Base-by-base conservation (phyloP, 2,888 invertebrate species). In the Cosmorhoe ocellata region DNA sequence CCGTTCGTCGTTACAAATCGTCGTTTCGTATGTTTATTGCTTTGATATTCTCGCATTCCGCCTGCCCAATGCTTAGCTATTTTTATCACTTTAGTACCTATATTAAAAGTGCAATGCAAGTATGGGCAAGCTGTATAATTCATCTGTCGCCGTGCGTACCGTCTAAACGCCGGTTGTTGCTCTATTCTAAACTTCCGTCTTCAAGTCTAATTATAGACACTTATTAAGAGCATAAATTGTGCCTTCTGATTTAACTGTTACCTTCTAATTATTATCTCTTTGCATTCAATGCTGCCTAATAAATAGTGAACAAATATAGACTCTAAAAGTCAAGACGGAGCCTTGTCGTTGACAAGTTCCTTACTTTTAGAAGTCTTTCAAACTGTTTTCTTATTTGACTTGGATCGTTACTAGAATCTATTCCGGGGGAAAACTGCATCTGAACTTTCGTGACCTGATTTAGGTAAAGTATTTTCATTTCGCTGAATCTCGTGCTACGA, bases 1-100 rank as follows among this genome's bases (percentile, higher is more conserved):
- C 80, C 79, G 75, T 67, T 71, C 70, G 69, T 71, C 68, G 72
- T 78, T 73, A 75, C 69, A 71, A 65, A 59, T 65, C 67, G 66
- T 55, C 66, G 68, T 55, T 59, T 54, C 54, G 59, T 58, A 58
- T 56, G 74, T 79, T 74, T 81, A 74, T 67, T 71, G 69, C 69
- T 69, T 71, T 66, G 70, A 75, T 71, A 69, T 75, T 76, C 76
- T 77, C 56, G 51, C 71, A 76, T 75, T 70, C 71, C 72, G 60
- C 61, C 65, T 64, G 66, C 68, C 67, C 68, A 67, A 69, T 69
- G 66, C 65, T 66, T 66, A 67, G 69, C 73, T 75, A 77, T 77
- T 77, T 81, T 77, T 70, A 74, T 59, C 62, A 61, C 59, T 61
- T 12, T 22, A 10, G 37, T 41, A 45, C 37, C n/a, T n/a, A n/a